Percentiles rank a stretch among this genome's conserved stretches.
Conservation (phyloP, 2,888 invertebrate genomes). For the Morpho helenor region DNA sequence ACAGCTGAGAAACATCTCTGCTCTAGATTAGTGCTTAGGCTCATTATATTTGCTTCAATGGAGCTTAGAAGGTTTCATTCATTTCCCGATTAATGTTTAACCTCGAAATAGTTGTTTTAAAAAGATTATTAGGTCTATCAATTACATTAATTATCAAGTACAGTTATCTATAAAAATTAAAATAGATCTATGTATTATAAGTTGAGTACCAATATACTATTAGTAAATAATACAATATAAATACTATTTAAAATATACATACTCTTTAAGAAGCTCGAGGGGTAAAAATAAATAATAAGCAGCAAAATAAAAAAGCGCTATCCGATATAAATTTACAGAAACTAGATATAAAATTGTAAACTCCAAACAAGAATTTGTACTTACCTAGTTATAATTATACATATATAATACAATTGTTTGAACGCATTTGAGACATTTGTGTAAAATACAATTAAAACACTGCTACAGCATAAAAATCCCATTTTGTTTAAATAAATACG, state of each 20-base stretch:
- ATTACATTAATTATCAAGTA: too few relatives aligned
- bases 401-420: conserved; percentile 1
- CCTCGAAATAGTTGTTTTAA: too few relatives aligned
- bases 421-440: background rate
- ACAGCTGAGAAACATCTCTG: too few relatives aligned
- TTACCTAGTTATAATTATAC: conserved; percentile 18
- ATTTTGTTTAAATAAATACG: background rate
- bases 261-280: conserved; percentile 15
- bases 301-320: conserved; percentile 63
- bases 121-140: too few relatives aligned
- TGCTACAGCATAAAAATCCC: conserved; percentile 12
- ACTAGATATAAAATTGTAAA: conserved; percentile 32
- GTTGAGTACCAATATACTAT: too few relatives aligned
- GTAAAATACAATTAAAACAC: conserved; percentile 3
- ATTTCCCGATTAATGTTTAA: too few relatives aligned
- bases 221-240: background rate
- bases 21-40: too few relatives aligned
- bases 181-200: too few relatives aligned
- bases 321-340: conserved; percentile 40
- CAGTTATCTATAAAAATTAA: too few relatives aligned
- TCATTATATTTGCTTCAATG: too few relatives aligned
- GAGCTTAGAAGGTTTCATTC: too few relatives aligned
- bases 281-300: conserved; percentile 48
- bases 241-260: conserved; percentile 8
- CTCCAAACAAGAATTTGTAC: conserved; percentile 34